Evolutionary conservation across 2,888 invertebrate species (phyloP).

Genomic region (Cyclophora albipunctata): DNA sequence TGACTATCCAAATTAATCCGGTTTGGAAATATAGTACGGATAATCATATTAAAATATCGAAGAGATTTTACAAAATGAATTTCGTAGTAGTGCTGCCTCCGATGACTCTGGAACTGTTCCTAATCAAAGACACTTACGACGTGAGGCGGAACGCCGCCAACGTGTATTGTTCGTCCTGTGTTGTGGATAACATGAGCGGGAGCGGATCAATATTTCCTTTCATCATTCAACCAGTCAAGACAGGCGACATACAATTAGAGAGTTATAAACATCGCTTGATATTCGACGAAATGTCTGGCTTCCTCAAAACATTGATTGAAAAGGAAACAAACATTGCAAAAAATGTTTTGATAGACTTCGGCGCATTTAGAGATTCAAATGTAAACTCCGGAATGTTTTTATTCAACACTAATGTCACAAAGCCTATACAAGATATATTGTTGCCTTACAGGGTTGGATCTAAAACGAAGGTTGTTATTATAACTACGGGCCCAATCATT

Average conservation of each 20-base stretch:
- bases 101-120: constrained; percentile 82
- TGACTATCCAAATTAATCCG: constrained; percentile 56
- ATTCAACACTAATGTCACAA: constrained; percentile 90
- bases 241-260: constrained; percentile 88
- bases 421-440: constrained; percentile 85
- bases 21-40: constrained; percentile 50
- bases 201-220: constrained; percentile 34
- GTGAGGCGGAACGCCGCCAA: constrained; percentile 45
- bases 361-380: constrained; percentile 90
- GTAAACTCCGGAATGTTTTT: constrained; percentile 96
- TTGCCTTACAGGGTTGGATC: constrained; percentile 79
- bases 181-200: constrained; percentile 31
- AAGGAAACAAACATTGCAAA: constrained; percentile 53
- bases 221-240: constrained; percentile 79
- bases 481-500: constrained; percentile 87
- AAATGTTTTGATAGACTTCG: constrained; percentile 78
- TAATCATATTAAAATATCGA: constrained; percentile 46
- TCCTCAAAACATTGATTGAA: constrained; percentile 84
- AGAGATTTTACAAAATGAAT: constrained; percentile 74
- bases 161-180: constrained; percentile 47
- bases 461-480: constrained; percentile 77
- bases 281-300: constrained; percentile 87
- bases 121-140: constrained; percentile 57
- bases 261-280: constrained; percentile 85
- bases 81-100: constrained; percentile 87